phyloP scores from a whole-genome alignment of 2,888 invertebrate species.

The Oscheius onirici region DNA sequence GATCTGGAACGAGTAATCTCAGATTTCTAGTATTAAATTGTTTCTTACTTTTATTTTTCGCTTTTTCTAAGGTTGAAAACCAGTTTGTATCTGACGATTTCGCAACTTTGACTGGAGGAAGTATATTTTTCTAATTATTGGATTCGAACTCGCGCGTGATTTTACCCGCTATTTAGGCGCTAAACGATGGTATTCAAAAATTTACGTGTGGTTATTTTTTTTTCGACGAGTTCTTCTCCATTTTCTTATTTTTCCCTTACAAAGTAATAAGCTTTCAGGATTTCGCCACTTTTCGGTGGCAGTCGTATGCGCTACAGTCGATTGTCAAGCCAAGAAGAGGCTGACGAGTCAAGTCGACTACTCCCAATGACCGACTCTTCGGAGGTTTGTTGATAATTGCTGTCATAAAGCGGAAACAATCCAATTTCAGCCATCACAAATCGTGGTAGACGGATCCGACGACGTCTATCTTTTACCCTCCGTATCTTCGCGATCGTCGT shows the following conservation, averaged over 20 bases:
- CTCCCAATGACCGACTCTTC: constrained; percentile 56
- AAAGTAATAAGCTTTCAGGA: constrained; percentile 4
- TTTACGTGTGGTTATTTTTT: too few relatives aligned
- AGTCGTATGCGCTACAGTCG: constrained; percentile 64
- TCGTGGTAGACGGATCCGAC: constrained; percentile 64
- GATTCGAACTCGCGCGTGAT: neutral
- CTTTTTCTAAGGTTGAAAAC: too few relatives aligned
- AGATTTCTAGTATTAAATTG: too few relatives aligned
- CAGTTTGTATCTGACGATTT: constrained; percentile 2
- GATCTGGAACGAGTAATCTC: too few relatives aligned
- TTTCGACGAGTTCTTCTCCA: too few relatives aligned
- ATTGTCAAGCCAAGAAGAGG: constrained; percentile 58
- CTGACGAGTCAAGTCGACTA: constrained; percentile 53
- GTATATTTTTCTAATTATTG: constrained; percentile 1
- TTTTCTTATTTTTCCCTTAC: too few relatives aligned
- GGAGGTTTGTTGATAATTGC: constrained; percentile 34
- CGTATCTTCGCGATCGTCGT: constrained; percentile 53
- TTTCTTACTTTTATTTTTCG: too few relatives aligned
- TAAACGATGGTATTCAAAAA: too few relatives aligned
- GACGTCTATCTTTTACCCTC: constrained; percentile 68
- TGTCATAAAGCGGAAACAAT: neutral
- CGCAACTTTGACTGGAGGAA: constrained; percentile 15
- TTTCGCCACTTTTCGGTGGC: constrained; percentile 26
- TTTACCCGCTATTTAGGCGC: too few relatives aligned
- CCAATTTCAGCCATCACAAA: constrained; percentile 36